phyloP scores from a whole-genome alignment of 2,797 vertebrate genomes.

The Tympanoctomys barrerae region DNA sequence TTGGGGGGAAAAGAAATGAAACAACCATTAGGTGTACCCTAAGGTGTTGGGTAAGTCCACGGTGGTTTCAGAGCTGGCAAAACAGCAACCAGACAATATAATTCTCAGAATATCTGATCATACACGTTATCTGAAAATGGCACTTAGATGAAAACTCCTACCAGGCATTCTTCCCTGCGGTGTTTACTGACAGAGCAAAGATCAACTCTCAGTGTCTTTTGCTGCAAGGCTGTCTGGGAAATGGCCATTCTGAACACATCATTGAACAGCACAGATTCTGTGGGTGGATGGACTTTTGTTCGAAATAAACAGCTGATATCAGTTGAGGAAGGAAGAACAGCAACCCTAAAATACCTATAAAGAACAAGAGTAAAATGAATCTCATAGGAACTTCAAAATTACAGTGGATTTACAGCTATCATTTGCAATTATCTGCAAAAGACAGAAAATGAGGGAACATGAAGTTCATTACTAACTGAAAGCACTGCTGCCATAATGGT shows the following conservation, averaged over 20 bases:
- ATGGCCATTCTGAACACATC: constrained; percentile 90
- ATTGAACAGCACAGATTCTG: constrained; percentile 86
- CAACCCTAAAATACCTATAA: constrained; percentile 90
- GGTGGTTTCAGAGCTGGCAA: neutral
- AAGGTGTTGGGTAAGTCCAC: accelerated
- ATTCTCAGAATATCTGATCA: neutral
- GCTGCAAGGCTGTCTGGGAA: constrained; percentile 85
- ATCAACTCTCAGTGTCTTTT: constrained; percentile 90
- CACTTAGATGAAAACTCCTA: constrained; percentile 79
- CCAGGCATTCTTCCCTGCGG: constrained; percentile 90
- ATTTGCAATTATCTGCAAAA: neutral
- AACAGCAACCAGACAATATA: accelerated
- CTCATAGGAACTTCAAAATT: neutral
- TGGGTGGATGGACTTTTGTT: constrained; percentile 89
- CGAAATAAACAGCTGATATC: constrained; percentile 91
- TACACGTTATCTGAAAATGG: neutral
- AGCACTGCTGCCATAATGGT: neutral
- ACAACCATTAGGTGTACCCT: accelerated
- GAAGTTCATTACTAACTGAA: neutral
- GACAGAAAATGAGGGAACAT: neutral
- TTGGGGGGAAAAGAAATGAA: neutral
- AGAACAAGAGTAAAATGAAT: constrained; percentile 40
- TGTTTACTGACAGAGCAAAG: constrained; percentile 87
- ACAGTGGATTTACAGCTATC: neutral
- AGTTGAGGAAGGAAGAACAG: constrained; percentile 90